phyloP scores from a whole-genome alignment of 2,797 vertebrate species.

The Pseudopleuronectes americanus region DNA sequence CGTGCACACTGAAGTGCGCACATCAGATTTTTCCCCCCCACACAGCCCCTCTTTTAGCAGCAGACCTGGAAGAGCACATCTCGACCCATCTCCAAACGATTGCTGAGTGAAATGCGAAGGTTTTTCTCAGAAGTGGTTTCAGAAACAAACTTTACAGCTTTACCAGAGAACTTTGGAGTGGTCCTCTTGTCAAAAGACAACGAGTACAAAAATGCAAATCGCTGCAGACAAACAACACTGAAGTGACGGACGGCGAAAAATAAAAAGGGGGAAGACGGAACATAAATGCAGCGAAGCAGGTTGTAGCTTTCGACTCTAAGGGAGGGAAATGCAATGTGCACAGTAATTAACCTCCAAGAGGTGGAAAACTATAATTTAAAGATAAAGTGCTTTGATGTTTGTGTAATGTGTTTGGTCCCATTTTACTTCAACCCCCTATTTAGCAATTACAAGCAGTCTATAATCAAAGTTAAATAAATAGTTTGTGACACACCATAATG shows the following conservation, averaged over 20 bases:
- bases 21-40: conserved; percentile 2
- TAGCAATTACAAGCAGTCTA: neutral
- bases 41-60: conserved; percentile 23
- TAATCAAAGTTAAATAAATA: neutral
- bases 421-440: neutral
- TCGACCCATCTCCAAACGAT: conserved; percentile 23
- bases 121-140: conserved; percentile 30
- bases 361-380: too few relatives aligned
- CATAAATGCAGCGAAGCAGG: conserved; percentile 22
- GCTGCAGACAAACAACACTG: conserved; percentile 43
- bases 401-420: neutral
- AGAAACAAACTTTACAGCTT: conserved; percentile 24
- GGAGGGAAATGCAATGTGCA: neutral
- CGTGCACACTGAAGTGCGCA: conserved; percentile 5
- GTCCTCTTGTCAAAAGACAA: conserved; percentile 42
- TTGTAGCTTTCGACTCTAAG: neutral
- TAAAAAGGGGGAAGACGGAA: neutral
- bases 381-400: neutral
- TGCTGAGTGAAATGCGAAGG: too few relatives aligned
- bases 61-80: conserved; percentile 33
- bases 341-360: neutral
- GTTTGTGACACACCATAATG: neutral
- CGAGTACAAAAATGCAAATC: conserved; percentile 33
- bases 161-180: conserved; percentile 59
- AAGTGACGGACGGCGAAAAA: conserved; percentile 17